phyloP scores from a whole-genome alignment of 2,797 vertebrate genomes.

The Pantherophis vulpinus region DNA sequence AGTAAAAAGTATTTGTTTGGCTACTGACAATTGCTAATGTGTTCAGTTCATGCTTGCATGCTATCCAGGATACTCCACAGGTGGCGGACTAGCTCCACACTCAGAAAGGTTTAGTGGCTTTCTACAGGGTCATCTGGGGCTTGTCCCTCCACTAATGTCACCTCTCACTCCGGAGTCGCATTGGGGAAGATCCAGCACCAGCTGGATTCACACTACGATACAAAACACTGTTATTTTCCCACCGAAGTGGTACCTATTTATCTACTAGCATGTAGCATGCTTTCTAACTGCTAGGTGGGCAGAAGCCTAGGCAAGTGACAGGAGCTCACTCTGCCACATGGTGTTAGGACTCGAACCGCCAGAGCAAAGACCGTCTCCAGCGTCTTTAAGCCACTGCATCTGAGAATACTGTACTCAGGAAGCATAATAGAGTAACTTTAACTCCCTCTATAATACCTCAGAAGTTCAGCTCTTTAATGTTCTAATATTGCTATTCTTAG shows the following conservation, averaged over 20 bases:
- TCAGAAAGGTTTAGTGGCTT: not conserved
- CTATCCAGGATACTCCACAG: not conserved
- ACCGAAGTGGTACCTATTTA: not conserved
- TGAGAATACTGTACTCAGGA: not conserved
- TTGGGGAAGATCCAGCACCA: not conserved
- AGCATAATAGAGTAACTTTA: constrained; percentile 21
- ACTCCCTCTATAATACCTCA: constrained; percentile 5
- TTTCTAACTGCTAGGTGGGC: not conserved
- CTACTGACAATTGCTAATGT: not conserved
- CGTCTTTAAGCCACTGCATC: not conserved
- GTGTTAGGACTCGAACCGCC: not conserved
- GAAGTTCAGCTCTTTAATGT: constrained; percentile 3
- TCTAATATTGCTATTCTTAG: constrained; percentile 29
- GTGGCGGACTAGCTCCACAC: not conserved
- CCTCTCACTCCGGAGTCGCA: not conserved
- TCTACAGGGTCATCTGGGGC: not conserved
- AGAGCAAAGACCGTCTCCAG: not conserved
- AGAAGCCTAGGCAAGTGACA: not conserved
- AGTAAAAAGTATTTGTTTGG: not conserved
- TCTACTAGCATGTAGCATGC: not conserved
- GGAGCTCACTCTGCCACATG: not conserved
- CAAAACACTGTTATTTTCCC: not conserved
- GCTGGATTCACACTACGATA: not conserved
- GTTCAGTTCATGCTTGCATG: not conserved
- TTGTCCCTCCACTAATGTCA: not conserved